Evolutionary conservation across 2,888 invertebrate species (phyloP), one percentile per base, ranked within the genome.

Genomic region (Erpobdella octoculata): DNA sequence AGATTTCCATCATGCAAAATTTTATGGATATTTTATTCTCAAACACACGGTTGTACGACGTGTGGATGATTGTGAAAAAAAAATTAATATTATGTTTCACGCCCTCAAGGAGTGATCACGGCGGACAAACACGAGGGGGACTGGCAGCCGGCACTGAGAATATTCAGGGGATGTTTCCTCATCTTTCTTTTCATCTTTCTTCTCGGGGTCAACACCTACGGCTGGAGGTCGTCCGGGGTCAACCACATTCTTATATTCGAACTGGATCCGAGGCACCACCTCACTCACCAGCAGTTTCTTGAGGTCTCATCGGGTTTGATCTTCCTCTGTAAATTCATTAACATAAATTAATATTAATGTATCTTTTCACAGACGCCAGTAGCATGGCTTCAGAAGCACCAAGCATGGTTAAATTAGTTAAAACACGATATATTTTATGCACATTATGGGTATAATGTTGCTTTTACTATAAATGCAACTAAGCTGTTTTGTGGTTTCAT

Each of bases 231-330:
- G 0, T 93, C 94, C 0, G 96, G 97, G 2, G 96, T 97, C n/a
- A 96, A 96, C 85, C 96, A 97, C 82, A 96, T 97, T 0, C 86
- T 97, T 1, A 97, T 97, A 77, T 97, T 97, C 83, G 96, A 97
- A 82, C 85, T 97, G 78, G 95, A 97, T 83, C 96, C 96, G 0
- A 86, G 96, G 72, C 92, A 94, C 83, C 94, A 96, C 83, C 85
- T 86, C 12, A 83, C 84, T 0, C 94, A 95, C 78, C 95, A 95
- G 80, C 92, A 96, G 84, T 86, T 97, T 58, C 92, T 96, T 88
- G 96, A 96, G 83, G 84, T 85, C 75, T n/a, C n/a, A n/a, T n/a
- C n/a, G n/a, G n/a, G n/a, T n/a, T n/a, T n/a, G n/a, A n/a, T 64
- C 21, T 59, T 15, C 21, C 15, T 21, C 9, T 21, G 15, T 15